Base-by-base conservation (phyloP, 2,888 invertebrate species). In the Cataglyphis altisquamis region DNA sequence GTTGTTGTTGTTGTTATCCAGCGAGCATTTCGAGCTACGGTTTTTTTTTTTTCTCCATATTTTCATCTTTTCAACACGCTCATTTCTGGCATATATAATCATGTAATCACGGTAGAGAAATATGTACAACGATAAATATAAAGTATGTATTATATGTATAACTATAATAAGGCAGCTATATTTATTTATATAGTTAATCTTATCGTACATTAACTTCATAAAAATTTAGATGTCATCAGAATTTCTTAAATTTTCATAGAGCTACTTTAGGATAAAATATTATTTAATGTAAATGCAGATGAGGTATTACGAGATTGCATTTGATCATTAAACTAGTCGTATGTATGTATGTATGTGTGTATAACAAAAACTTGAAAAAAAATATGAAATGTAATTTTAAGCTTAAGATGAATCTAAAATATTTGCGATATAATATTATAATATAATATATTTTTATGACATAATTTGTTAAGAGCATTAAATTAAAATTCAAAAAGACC, bases 11-110 rank as follows among this genome's bases (percentile, higher is more conserved):
- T 60, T 48, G 45, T 52, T 52, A 52, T 2, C 48, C 29, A 25
- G 36, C 78, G 32, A 60, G 78, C 70, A 45, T n/a, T 21, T 45
- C 45, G 36, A 70, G n/a, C 25, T 25, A 25, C 25, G 21, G 21
- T 18, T 70, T 12, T 45, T 60, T 60, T 60, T 18, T 36, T 60
- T 60, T 60, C 45, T 70, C 62, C 70, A 70, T 70, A 70, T 36
- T 70, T 80, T 70, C n/a, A 52, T 52, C 6, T n/a, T 52, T 52
- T 52, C 48, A 70, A 45, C 60, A 45, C 60, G 60, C 36, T 41
- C 55, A 77, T 67, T 77, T 25, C 55, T 29, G n/a, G 29, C 41
- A 77, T 52, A n/a, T 8, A 52, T 77, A 77, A 77, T 77, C 67
- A 41, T 29, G 57, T 36, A 52, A 77, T 77, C 77, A 67, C 60